Evolutionary conservation across 1,140 invertebrate species (phyloP), one percentile per base, ranked within the genome.

Genomic region (Cydia fagiglandana): DNA sequence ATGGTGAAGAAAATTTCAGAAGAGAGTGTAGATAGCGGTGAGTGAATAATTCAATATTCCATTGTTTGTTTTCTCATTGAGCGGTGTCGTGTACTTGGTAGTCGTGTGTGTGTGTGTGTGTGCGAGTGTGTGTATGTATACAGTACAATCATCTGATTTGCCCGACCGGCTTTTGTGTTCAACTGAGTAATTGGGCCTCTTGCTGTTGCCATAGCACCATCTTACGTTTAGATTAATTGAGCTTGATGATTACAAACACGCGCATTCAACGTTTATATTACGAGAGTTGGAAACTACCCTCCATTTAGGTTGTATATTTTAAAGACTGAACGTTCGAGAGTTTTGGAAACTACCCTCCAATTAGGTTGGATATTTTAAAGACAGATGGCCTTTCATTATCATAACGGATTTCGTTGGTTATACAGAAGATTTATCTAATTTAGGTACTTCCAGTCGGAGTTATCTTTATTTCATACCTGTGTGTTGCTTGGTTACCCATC

Each of bases 1-100:
- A 93, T 93, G 93, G 93, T 93, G 83, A 93, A 93, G 88, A 93
- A 93, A 88, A 92, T 93, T 81, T 93, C 92, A 78, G 93, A 93
- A 91, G 93, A 93, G 85, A 91, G 90, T 88, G 90, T 91, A 86
- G 91, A 93, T 83, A 93, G 91, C 83, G 92, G 91, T 93, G 84
- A 93, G 93, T 88, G 53, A 24, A 47, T 76, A 61, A 70, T 50
- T 75, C 13, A 13, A 75, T 73, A 47, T 75, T 61, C 66, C 70
- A 66, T 38, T 78, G 45, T 64, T 61, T 24, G 34, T 75, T 30
- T 75, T 74, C 73, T 77, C 77, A 78, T 64, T 68, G 77, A 64
- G 73, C 56, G 77, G 73, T 53, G 24, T 30, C n/a, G 47, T 24
- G 47, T n/a, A 45, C 28, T 47, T 28, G 47, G 9, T 66, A 17